Evolutionary conservation across 2,113 vertebrate genomes (phyloP).

Genomic region (Pomatorhinus ruficollis): DNA sequence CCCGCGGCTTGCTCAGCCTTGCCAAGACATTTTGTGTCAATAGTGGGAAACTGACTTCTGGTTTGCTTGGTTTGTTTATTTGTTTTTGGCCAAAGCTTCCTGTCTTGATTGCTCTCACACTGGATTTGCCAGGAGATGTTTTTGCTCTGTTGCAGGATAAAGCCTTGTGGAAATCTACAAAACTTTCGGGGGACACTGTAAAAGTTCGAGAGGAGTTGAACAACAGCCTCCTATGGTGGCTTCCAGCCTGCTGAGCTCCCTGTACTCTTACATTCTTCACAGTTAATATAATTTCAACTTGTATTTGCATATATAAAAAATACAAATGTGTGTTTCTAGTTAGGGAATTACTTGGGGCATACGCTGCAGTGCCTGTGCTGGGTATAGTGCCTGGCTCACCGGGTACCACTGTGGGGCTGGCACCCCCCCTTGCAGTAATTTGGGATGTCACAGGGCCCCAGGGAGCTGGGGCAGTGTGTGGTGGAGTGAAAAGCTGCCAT

Average conservation of each 20-base stretch:
- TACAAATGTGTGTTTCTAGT: rapidly evolving
- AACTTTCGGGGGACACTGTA: not conserved
- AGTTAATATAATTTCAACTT: not conserved
- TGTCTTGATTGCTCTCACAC: not conserved
- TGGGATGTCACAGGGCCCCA: rapidly evolving
- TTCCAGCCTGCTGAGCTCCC: not conserved
- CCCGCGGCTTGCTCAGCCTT: not conserved
- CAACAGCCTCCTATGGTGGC: not conserved
- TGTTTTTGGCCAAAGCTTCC: not conserved
- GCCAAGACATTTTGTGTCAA: not conserved
- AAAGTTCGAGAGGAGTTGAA: not conserved
- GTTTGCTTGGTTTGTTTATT: not conserved
- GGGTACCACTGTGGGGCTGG: not conserved
- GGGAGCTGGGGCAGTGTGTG: not conserved
- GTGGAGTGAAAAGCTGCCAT: too few relatives aligned
- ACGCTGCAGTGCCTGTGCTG: not conserved
- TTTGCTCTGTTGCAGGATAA: not conserved
- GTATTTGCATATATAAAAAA: not conserved
- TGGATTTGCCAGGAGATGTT: not conserved
- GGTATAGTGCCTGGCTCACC: rapidly evolving
- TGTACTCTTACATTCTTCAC: not conserved
- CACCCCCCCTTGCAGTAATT: rapidly evolving
- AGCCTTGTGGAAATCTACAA: not conserved
- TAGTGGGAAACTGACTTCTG: not conserved
- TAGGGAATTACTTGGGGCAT: rapidly evolving